A percentile compares a stretch with the other conserved stretches of the same genome.
Evolutionary conservation across 2,888 invertebrate genomes (phyloP).

Genomic region (Magallana nippona): DNA sequence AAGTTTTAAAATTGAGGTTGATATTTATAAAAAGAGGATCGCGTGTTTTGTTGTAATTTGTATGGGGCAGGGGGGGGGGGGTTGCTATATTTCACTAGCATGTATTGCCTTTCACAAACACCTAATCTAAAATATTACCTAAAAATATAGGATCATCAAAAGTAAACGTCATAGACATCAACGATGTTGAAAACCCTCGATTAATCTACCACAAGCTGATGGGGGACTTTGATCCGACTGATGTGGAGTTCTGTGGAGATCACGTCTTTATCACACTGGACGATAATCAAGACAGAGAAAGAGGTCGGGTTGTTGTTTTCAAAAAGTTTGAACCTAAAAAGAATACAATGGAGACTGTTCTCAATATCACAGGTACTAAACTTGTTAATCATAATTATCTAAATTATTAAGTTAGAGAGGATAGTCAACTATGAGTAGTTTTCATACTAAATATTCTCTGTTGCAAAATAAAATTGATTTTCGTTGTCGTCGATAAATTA

Average conservation of each 20-base stretch:
- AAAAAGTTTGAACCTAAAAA: slow-evolving; percentile 45
- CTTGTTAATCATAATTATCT: background rate
- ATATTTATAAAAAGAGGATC: too few species aligned
- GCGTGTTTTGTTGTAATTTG: too few species aligned
- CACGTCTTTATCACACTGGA: slow-evolving; percentile 63
- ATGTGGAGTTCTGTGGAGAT: slow-evolving; percentile 67
- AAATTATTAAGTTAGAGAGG: too few species aligned
- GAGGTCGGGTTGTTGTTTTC: slow-evolving; percentile 61
- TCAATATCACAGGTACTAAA: slow-evolving; percentile 53
- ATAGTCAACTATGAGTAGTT: too few species aligned
- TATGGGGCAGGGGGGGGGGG: too few species aligned
- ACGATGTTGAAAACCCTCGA: slow-evolving; percentile 55
- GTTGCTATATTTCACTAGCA: too few species aligned
- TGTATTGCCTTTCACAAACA: too few species aligned
- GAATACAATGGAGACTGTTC: slow-evolving; percentile 46
- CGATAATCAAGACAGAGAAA: slow-evolving; percentile 50
- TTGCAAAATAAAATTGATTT: background rate
- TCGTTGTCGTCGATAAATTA: background rate
- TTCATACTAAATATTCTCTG: too few species aligned
- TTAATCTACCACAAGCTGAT: slow-evolving; percentile 49
- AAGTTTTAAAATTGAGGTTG: too few species aligned
- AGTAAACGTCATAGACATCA: slow-evolving; percentile 65
- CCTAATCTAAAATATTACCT: background rate
- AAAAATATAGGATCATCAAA: slow-evolving; percentile 59
- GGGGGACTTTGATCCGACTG: slow-evolving; percentile 62